Evolutionary conservation across 2,113 vertebrate genomes (phyloP), one percentile per base, ranked within the genome.

Genomic region (Rhinolophus ferrumequinum): DNA sequence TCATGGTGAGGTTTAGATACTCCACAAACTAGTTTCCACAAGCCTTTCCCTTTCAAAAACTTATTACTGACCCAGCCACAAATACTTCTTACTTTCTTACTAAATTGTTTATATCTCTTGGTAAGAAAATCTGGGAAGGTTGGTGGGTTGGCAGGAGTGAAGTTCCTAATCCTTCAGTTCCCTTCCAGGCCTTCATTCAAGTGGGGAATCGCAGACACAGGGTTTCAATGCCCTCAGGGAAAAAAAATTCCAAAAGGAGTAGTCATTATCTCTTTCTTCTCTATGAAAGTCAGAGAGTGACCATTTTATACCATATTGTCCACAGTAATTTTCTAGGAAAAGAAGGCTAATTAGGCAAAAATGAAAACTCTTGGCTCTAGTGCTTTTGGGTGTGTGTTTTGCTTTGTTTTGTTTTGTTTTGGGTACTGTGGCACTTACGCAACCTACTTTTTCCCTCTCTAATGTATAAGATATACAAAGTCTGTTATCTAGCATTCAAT

Each of bases 11-110:
- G 7, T 72, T 76, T 79, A 64, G 52, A 58, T 69, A 50, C 11
- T 62, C 13, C 22, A 70, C 30, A 67, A 30, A 66, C 47, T 73
- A 60, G 5, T 52, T 81, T 94, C 75, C 69, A 90, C 22, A 82
- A 52, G 10, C 14, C 30, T 93, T 93, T 96, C 26, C 19, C 28
- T 14, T 85, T 92, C 38, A 75, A 85, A 92, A 92, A 66, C 12
- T n/a, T 90, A 60, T 21, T 52, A 85, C 50, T 93, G 62, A 88
- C 22, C 38, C 90, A 70, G 9, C 70, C 26, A 26, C 4, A 77
- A 79, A 22, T 73, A 44, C 38, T 16, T 88, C 52, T 88, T 84
- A 76, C 52, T 87, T 64, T 92, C 16, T 75, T 47, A 66, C 73
- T 60, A 75, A 84, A 26, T 33, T 79, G 70, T 64, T 70, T 86